phyloP scores from a whole-genome alignment of 2,888 invertebrate species.

The Sturmia bella region DNA sequence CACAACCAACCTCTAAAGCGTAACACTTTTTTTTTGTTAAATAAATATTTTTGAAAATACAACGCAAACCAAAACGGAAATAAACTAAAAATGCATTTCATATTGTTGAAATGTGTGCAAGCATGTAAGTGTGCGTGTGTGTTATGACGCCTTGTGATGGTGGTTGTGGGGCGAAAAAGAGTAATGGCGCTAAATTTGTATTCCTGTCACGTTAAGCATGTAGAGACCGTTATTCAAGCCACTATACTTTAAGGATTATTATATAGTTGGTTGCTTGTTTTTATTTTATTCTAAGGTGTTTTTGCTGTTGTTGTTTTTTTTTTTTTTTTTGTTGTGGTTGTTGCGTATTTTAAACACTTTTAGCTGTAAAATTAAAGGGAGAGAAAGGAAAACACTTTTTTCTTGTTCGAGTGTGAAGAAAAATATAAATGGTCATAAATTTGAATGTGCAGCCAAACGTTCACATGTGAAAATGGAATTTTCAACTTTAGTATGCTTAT shows the following conservation, averaged over 20 bases:
- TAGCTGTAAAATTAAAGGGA: constrained; percentile 30
- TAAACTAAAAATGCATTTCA: constrained; percentile 54
- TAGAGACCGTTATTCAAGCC: constrained; percentile 73
- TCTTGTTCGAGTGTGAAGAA: constrained; percentile 18
- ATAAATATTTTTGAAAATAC: not conserved
- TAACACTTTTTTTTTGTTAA: not conserved
- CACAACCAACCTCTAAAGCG: constrained; percentile 48
- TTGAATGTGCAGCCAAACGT: constrained; percentile 38
- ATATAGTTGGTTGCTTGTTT: constrained; percentile 41
- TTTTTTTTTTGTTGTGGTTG: constrained; percentile 12
- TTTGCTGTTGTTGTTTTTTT: constrained; percentile 12
- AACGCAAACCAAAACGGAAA: constrained; percentile 52
- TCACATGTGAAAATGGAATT: not conserved
- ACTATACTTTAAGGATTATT: constrained; percentile 69
- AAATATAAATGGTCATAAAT: constrained; percentile 42
- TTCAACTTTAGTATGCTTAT: not conserved
- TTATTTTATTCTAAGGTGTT: constrained; percentile 10
- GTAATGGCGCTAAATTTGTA: constrained; percentile 73
- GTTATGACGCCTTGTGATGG: constrained; percentile 15
- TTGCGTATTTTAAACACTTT: constrained; percentile 56
- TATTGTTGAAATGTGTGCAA: constrained; percentile 23
- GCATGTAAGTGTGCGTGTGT: not conserved
- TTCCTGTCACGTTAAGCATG: constrained; percentile 75
- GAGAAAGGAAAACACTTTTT: not conserved
- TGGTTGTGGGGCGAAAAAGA: not conserved